Percentiles rank a stretch among this genome's conserved stretches.
These are phyloP conservation scores for Drosophila eugracilis DNA, from an alignment of 1,140 invertebrate species.

Conservation along the genomic window DNA sequence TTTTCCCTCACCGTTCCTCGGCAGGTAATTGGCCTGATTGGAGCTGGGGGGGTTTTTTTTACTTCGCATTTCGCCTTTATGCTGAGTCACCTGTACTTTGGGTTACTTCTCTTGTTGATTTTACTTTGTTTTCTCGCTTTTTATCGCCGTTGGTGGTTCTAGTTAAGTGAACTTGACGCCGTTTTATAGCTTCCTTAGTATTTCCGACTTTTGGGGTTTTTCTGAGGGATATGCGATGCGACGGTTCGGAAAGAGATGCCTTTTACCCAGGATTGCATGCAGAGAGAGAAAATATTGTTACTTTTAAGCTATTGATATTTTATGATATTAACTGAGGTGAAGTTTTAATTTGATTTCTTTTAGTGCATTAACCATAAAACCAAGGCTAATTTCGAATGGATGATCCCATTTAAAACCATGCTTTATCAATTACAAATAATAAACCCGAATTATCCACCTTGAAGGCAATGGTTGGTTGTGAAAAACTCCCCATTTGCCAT, in stretches of 20 bases:
- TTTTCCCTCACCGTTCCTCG: slow-evolving; percentile 35
- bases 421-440: slow-evolving; percentile 36
- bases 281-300: background rate
- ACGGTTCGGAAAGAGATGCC: slow-evolving; percentile 29
- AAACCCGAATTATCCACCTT: slow-evolving; percentile 43
- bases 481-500: slow-evolving; percentile 45
- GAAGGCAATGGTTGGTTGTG: slow-evolving; percentile 45
- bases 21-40: slow-evolving; percentile 16
- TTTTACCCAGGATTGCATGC: slow-evolving; percentile 1
- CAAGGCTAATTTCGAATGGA: slow-evolving; percentile 26
- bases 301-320: too few species aligned
- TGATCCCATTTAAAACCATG: slow-evolving; percentile 8
- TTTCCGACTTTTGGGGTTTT: slow-evolving; percentile 55
- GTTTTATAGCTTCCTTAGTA: slow-evolving; percentile 45
- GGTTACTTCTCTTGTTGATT: slow-evolving; percentile 21
- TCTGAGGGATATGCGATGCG: slow-evolving; percentile 57
- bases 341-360: background rate
- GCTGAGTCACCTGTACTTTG: slow-evolving; percentile 44
- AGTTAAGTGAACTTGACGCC: slow-evolving; percentile 44
- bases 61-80: slow-evolving; percentile 37
- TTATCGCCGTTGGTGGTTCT: slow-evolving; percentile 35
- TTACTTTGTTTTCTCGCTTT: slow-evolving; percentile 15
- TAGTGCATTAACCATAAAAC: background rate
- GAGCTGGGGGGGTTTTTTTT: slow-evolving; percentile 39
- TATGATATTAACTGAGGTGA: background rate